Evolutionary conservation across 2,113 vertebrate species (phyloP).

Genomic region (Formicarius rufipectus): DNA sequence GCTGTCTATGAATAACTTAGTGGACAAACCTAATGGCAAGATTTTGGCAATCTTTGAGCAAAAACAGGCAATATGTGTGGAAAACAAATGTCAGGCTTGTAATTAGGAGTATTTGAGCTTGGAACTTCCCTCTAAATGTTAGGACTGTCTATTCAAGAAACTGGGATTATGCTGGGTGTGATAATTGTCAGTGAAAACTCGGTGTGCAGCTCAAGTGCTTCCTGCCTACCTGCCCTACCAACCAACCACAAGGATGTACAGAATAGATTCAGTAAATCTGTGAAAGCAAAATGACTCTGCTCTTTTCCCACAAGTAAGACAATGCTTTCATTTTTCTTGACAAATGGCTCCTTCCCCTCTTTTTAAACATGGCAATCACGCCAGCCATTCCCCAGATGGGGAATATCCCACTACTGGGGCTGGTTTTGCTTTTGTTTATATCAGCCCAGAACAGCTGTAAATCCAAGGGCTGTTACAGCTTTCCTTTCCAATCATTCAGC

Average conservation of each 20-base stretch:
- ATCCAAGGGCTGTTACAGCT: background rate
- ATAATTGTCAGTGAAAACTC: background rate
- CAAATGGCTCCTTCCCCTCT: background rate
- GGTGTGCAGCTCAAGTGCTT: background rate
- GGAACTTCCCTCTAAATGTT: background rate
- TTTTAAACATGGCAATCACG: constrained; percentile 7
- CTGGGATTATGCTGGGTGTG: background rate
- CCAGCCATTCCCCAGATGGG: background rate
- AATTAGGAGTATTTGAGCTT: background rate
- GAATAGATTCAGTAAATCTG: background rate
- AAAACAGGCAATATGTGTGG: background rate
- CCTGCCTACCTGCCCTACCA: background rate
- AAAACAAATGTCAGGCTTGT: background rate
- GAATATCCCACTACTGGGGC: constrained; percentile 1
- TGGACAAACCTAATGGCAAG: background rate
- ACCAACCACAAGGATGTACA: background rate
- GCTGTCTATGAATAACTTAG: background rate
- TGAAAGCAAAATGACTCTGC: background rate
- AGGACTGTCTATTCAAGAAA: background rate
- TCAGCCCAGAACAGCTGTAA: background rate
- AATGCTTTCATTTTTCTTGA: background rate
- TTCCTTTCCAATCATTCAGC: background rate
- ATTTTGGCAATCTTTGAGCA: background rate
- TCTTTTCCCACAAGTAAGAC: constrained; percentile 10
- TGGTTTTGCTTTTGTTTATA: constrained; percentile 17